Conservation (phyloP, 2,113 vertebrate species). For the Chaetodon trifascialis region DNA sequence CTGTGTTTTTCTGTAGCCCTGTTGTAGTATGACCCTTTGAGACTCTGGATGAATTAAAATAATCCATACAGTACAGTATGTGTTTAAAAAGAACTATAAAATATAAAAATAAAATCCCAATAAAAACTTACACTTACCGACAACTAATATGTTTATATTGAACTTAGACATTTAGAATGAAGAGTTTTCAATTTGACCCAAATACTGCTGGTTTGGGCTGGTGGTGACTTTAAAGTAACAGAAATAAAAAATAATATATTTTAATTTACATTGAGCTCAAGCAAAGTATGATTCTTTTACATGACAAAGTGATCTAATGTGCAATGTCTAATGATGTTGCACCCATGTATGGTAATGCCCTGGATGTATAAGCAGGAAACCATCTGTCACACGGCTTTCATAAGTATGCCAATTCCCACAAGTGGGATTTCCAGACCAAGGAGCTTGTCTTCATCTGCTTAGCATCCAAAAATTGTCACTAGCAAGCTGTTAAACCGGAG, state of each 20-base stretch:
- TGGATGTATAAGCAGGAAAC: constrained; percentile 50
- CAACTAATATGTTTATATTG: neutral
- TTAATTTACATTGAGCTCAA: neutral
- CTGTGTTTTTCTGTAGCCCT: neutral
- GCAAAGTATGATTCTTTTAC: neutral
- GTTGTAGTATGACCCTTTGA: neutral
- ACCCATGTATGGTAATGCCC: constrained; percentile 10
- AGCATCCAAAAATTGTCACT: constrained; percentile 79
- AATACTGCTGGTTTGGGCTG: neutral
- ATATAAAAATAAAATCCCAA: neutral
- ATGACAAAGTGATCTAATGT: constrained; percentile 11
- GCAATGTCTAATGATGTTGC: neutral
- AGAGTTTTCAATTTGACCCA: neutral
- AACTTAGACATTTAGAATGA: neutral
- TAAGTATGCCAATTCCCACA: constrained; percentile 69
- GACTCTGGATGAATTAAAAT: neutral
- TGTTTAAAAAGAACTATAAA: neutral
- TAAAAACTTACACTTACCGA: neutral
- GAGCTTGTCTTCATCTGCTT: constrained; percentile 82
- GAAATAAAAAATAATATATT: neutral
- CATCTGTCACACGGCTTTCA: constrained; percentile 75
- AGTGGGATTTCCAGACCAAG: constrained; percentile 79
- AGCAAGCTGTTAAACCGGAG: constrained; percentile 79
- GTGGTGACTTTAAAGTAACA: neutral
- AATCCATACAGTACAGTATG: neutral